Conservation (phyloP, 2,888 invertebrate genomes). For the Drosophila multiciliata region DNA sequence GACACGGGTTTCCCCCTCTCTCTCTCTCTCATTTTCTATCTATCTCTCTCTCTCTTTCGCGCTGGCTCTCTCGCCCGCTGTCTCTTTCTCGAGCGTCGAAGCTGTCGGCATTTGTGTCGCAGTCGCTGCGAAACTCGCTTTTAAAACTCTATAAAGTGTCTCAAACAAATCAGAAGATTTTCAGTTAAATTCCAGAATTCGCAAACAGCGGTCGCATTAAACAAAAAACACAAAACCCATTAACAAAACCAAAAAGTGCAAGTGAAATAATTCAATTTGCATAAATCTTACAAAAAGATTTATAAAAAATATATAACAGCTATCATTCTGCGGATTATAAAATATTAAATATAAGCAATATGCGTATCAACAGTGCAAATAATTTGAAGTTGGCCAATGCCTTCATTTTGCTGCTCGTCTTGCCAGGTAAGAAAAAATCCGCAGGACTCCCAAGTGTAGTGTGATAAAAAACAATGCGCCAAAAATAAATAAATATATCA, state of each 20-base stretch:
- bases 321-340: neutral
- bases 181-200: slow-evolving; percentile 82
- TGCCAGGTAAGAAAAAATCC: slow-evolving; percentile 64
- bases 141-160: slow-evolving; percentile 80
- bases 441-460: neutral
- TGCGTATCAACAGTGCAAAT: slow-evolving; percentile 38
- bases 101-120: slow-evolving; percentile 45
- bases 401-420: slow-evolving; percentile 52
- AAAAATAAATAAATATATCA: neutral
- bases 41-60: slow-evolving; percentile 17
- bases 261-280: slow-evolving; percentile 10
- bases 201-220: slow-evolving; percentile 72
- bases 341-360: slow-evolving; percentile 25
- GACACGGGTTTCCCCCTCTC: slow-evolving; percentile 8
- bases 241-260: slow-evolving; percentile 6
- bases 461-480: slow-evolving; percentile 49
- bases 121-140: slow-evolving; percentile 51
- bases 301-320: slow-evolving; percentile 11
- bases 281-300: slow-evolving; percentile 30
- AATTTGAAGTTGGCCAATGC: slow-evolving; percentile 43
- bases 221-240: neutral
- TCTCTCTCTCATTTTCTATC: slow-evolving; percentile 4
- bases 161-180: slow-evolving; percentile 81
- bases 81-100: slow-evolving; percentile 48
- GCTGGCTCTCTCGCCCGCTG: slow-evolving; percentile 5